Evolutionary conservation across 2,797 vertebrate genomes (phyloP), one percentile per base, ranked within the genome.

Genomic region (Halcyon chelicuti): DNA sequence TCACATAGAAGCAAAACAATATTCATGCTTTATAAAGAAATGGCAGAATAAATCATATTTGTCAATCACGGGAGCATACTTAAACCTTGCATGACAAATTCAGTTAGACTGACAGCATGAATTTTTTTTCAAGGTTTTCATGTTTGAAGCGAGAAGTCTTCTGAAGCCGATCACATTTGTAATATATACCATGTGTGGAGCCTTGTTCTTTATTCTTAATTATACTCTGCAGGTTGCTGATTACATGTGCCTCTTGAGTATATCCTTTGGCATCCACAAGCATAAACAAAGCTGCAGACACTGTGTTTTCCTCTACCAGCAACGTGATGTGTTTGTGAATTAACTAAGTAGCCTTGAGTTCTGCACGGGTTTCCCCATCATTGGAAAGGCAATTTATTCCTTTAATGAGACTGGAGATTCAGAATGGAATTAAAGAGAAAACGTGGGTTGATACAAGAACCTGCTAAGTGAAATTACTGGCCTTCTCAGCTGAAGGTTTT

Each of bases 241-340:
- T 92, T 94, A 37, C 63, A 26, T 8, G 22, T 90, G 60, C 58
- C 72, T 95, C 91, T 91, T 83, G 93, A 95, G 89, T 88, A 22
- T 58, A 22, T 93, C 62, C 77, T 86, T 93, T 94, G 96, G 94
- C 92, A 95, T 88, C 44, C 21, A 58, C 8, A 88, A 92, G 91
- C 65, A 80, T 94, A 95, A 98, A 96, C 94, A 97, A 97, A 98
- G 94, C 94, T 96, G 90, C 75, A 97, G 92, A 96, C 58, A 6
- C 60, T 90, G 80, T 90, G 40, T 93, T 95, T 95, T 88, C 66
- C 52, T 94, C 82, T 79, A 78, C 79, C 86, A 91, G 57, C 80
- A 86, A 66, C 7, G 18, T 78, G 74, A 81, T 80, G 88, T 92
- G 55, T 93, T 93, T 97, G 93, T 96, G 85, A 94, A 91, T 94